These are phyloP conservation scores for Fringilla coelebs DNA, from an alignment of 2,797 vertebrate species.

Conservation along the genomic window DNA sequence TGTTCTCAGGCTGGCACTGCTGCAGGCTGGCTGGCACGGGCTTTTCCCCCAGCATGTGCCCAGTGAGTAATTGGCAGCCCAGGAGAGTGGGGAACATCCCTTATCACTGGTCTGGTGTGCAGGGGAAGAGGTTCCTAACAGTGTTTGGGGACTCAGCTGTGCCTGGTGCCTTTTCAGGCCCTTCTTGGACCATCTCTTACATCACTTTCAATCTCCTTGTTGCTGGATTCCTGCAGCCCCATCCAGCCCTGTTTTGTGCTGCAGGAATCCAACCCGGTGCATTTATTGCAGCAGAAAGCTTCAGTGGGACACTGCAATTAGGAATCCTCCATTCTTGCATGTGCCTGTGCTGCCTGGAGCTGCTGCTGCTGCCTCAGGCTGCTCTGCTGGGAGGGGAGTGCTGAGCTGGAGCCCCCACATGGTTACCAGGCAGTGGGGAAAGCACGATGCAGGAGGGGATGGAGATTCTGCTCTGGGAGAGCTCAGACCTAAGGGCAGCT, in stretches of 20 bases:
- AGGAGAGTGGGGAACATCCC: fast-evolving
- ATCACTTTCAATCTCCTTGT: not conserved
- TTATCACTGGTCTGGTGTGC: not conserved
- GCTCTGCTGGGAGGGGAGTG: not conserved
- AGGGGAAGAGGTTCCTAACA: not conserved
- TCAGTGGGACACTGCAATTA: not conserved
- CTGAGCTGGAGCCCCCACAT: not conserved
- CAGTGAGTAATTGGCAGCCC: not conserved
- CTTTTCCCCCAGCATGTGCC: not conserved
- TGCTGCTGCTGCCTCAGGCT: not conserved
- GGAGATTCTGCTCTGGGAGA: not conserved
- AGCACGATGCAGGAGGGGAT: not conserved
- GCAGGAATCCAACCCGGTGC: not conserved
- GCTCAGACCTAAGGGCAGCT: not conserved
- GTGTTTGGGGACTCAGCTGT: not conserved
- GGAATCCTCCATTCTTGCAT: not conserved
- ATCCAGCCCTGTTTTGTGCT: not conserved
- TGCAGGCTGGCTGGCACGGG: not conserved
- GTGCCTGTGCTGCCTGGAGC: not conserved
- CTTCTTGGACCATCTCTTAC: not conserved
- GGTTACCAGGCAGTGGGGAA: slow-evolving; percentile 2
- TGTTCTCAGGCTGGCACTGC: not conserved
- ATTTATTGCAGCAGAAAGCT: not conserved
- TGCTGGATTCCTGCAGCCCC: not conserved
- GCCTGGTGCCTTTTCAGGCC: not conserved